A percentile compares a stretch with the other conserved stretches of the same genome.
Conservation (phyloP, 2,797 vertebrate species). For the Tenualosa ilisha region DNA sequence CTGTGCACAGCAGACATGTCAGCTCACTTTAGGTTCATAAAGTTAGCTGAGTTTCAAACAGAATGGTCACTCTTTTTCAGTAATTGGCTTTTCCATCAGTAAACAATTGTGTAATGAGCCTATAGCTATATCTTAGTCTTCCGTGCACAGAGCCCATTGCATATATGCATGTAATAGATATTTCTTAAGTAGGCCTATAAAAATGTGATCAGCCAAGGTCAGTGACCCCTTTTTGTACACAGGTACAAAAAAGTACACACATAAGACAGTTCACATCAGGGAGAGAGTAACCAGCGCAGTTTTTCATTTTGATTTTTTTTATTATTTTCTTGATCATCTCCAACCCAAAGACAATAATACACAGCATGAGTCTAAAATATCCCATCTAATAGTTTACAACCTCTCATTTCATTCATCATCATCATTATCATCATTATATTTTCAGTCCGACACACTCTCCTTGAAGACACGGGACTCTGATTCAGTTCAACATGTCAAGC, state of each 20-base stretch:
- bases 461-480: conserved; percentile 79
- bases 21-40: too few relatives aligned
- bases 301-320: conserved; percentile 85
- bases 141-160: too few relatives aligned
- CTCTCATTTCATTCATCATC: conserved; percentile 73
- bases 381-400: conserved; percentile 95
- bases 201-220: neutral
- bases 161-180: too few relatives aligned
- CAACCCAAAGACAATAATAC: conserved; percentile 98
- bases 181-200: neutral
- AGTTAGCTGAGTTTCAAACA: too few relatives aligned
- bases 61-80: too few relatives aligned
- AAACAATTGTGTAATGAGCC: too few relatives aligned
- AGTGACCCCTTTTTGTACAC: neutral
- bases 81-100: too few relatives aligned
- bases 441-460: conserved; percentile 81
- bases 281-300: conserved; percentile 53
- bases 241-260: neutral
- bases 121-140: too few relatives aligned
- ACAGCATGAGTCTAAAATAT: conserved; percentile 98
- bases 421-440: conserved; percentile 56
- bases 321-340: conserved; percentile 93
- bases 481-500: conserved; percentile 83
- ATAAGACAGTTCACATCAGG: neutral
- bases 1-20: too few relatives aligned